These are phyloP conservation scores for Alsophila aescularia DNA, from an alignment of 2,888 invertebrate genomes.

Conservation along the genomic window DNA sequence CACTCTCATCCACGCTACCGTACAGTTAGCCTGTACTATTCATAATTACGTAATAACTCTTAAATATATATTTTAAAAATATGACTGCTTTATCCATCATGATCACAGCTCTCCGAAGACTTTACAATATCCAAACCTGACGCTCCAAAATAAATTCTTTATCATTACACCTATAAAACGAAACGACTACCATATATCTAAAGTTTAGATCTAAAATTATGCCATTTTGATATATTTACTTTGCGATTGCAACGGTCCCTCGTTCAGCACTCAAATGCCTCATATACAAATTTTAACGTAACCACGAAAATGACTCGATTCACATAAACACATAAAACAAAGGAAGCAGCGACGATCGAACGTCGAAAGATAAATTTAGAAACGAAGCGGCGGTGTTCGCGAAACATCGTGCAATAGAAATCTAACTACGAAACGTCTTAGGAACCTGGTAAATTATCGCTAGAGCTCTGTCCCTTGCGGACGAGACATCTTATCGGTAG, in stretches of 20 bases:
- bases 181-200: slow-evolving; percentile 83
- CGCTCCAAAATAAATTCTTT: slow-evolving; percentile 83
- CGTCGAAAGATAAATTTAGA: slow-evolving; percentile 69
- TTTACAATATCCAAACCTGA: slow-evolving; percentile 80
- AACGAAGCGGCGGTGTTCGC: slow-evolving; percentile 82
- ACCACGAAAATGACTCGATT: slow-evolving; percentile 72
- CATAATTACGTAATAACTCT: slow-evolving; percentile 80
- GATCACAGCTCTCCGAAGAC: slow-evolving; percentile 84
- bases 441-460: slow-evolving; percentile 85
- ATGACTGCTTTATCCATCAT: slow-evolving; percentile 83
- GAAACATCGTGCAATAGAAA: slow-evolving; percentile 81
- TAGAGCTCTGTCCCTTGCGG: slow-evolving; percentile 69
- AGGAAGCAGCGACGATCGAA: slow-evolving; percentile 62
- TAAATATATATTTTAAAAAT: slow-evolving; percentile 82
- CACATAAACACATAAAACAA: slow-evolving; percentile 56
- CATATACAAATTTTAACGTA: slow-evolving; percentile 79
- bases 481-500: slow-evolving; percentile 73
- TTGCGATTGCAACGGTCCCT: slow-evolving; percentile 85
- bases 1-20: slow-evolving; percentile 39
- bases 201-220: slow-evolving; percentile 83
- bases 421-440: slow-evolving; percentile 84
- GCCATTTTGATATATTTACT: slow-evolving; percentile 83
- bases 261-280: slow-evolving; percentile 82
- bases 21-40: slow-evolving; percentile 61
- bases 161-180: slow-evolving; percentile 83